phyloP scores from a whole-genome alignment of 2,113 vertebrate genomes.

The Silurus asotus region DNA sequence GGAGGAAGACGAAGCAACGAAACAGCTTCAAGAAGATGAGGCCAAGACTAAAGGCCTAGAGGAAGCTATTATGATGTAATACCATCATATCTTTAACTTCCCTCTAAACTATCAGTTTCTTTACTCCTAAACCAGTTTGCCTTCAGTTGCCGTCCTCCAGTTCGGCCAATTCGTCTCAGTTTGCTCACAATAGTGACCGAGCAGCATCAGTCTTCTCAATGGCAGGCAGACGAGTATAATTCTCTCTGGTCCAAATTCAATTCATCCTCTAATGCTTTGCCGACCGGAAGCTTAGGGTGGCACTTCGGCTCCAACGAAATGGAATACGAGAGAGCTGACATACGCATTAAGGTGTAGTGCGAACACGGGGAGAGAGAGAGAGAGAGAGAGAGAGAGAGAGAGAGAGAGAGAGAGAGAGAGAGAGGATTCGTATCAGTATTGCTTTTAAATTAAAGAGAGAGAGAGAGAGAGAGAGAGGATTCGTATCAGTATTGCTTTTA shows the following conservation, averaged over 20 bases:
- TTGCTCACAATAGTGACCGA: conserved; percentile 39
- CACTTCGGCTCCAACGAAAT: conserved; percentile 35
- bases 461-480: neutral
- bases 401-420: too few relatives aligned
- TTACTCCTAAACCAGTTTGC: neutral
- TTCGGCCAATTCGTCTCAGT: conserved; percentile 32
- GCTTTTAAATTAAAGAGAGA: conserved; percentile 7
- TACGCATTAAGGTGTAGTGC: neutral
- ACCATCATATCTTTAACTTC: neutral
- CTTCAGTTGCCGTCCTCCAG: neutral
- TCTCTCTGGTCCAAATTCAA: conserved; percentile 49
- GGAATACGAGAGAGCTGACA: conserved; percentile 26
- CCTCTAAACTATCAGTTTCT: neutral
- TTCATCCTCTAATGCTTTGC: conserved; percentile 33
- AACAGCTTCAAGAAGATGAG: conserved; percentile 84
- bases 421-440: conserved; percentile 16
- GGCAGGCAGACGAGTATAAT: conserved; percentile 27
- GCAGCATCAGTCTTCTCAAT: conserved; percentile 34
- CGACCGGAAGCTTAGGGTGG: conserved; percentile 27
- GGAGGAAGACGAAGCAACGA: conserved; percentile 80
- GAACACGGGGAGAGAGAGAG: too few relatives aligned
- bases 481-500: conserved; percentile 23
- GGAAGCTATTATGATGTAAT: conserved; percentile 83
- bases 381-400: too few relatives aligned
- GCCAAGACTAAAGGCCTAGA: conserved; percentile 81